phyloP scores from a whole-genome alignment of 2,113 vertebrate genomes.

The Todiramphus chloris region DNA sequence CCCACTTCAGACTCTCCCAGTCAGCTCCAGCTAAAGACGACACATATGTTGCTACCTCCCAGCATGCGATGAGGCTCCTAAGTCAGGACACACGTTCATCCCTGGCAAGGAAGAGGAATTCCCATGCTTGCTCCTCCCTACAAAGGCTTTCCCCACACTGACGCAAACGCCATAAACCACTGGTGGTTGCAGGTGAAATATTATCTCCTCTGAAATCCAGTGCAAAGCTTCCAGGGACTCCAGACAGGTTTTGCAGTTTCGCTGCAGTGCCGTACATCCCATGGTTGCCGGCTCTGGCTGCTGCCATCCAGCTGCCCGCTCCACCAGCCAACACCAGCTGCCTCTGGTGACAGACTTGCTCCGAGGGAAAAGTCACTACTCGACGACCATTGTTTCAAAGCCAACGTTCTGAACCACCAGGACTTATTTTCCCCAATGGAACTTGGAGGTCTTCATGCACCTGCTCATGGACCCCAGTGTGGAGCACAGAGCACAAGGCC shows the following conservation, averaged over 20 bases:
- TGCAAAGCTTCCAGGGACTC: background rate
- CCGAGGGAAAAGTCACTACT: background rate
- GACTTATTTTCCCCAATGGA: background rate
- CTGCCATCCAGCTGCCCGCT: background rate
- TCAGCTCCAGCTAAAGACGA: background rate
- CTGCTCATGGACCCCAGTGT: rapidly evolving
- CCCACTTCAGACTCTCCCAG: rapidly evolving
- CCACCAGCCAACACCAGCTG: background rate
- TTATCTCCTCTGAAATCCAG: background rate
- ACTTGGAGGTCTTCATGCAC: rapidly evolving
- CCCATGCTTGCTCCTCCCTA: background rate
- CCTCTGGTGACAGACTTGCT: background rate
- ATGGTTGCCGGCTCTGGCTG: background rate
- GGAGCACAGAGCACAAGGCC: rapidly evolving
- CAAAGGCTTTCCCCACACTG: rapidly evolving
- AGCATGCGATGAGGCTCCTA: rapidly evolving
- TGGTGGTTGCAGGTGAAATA: background rate
- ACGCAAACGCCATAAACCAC: background rate
- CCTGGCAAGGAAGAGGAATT: background rate
- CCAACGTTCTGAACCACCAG: background rate
- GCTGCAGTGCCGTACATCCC: too few species aligned
- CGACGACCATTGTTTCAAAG: rapidly evolving
- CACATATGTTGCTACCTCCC: background rate
- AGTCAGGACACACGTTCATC: rapidly evolving
- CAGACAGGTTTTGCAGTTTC: background rate